A percentile compares a stretch with the other conserved stretches of the same genome.
These are phyloP conservation scores for Folsomia manolachei DNA, from an alignment of 2,888 invertebrate species.

Conservation along the genomic window DNA sequence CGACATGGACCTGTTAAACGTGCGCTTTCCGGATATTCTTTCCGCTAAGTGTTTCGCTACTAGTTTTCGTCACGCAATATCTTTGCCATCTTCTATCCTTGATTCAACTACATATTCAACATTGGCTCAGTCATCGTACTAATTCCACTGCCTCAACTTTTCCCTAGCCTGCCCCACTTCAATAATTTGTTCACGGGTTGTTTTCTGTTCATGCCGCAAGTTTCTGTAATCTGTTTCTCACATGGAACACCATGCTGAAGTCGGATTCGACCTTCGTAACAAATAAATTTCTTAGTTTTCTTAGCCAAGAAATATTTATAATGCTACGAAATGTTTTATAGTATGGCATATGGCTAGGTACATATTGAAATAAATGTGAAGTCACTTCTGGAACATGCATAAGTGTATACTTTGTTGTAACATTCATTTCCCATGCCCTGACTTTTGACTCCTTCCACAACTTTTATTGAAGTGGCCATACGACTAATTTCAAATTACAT, in stretches of 20 bases:
- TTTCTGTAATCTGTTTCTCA: conserved; percentile 1
- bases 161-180: not conserved
- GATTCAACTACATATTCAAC: too few species aligned
- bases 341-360: not conserved
- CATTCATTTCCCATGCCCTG: not conserved
- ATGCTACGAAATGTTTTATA: not conserved
- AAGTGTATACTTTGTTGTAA: too few species aligned
- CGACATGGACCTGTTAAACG: conserved; percentile 17
- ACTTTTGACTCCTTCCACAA: too few species aligned
- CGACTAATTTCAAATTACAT: not conserved
- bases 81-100: not conserved
- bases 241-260: conserved; percentile 7
- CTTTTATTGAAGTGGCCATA: not conserved
- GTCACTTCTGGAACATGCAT: too few species aligned
- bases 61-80: conserved; percentile 28
- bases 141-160: not conserved
- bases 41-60: conserved; percentile 29
- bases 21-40: conserved; percentile 36
- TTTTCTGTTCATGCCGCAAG: not conserved
- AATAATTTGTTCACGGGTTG: not conserved
- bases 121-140: not conserved
- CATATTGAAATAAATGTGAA: not conserved
- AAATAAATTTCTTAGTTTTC: too few species aligned
- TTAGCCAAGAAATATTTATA: too few species aligned
- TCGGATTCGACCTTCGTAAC: too few species aligned